phyloP scores from a whole-genome alignment of 2,797 vertebrate species.

The Pseudocheirus occidentalis region DNA sequence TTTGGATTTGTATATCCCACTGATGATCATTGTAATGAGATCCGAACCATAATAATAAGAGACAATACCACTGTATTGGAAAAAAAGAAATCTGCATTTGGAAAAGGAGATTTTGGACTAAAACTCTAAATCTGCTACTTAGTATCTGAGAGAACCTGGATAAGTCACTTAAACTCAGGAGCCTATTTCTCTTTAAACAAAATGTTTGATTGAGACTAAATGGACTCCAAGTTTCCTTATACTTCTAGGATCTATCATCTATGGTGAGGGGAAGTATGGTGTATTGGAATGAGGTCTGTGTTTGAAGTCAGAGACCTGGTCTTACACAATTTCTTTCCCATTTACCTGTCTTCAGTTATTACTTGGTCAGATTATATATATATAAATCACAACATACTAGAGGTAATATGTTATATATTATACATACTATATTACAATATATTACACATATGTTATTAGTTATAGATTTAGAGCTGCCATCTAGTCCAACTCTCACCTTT shows the following conservation, averaged over 20 bases:
- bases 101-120: background rate
- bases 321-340: background rate
- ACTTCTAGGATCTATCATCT: background rate
- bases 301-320: background rate
- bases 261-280: background rate
- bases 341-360: background rate
- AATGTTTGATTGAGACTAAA: background rate
- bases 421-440: too few species aligned
- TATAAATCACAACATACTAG: too few species aligned
- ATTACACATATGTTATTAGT: too few species aligned
- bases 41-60: constrained; percentile 4
- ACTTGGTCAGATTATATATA: background rate
- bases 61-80: background rate
- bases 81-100: background rate
- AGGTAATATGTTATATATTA: too few species aligned
- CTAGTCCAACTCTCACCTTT: background rate
- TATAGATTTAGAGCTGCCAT: background rate
- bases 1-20: constrained; percentile 31
- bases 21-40: background rate
- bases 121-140: background rate
- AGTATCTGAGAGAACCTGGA: background rate
- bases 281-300: background rate
- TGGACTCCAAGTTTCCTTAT: background rate
- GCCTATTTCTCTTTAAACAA: background rate
- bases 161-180: background rate